Conservation (phyloP, 2,113 vertebrate species). For the Theristicus caerulescens region DNA sequence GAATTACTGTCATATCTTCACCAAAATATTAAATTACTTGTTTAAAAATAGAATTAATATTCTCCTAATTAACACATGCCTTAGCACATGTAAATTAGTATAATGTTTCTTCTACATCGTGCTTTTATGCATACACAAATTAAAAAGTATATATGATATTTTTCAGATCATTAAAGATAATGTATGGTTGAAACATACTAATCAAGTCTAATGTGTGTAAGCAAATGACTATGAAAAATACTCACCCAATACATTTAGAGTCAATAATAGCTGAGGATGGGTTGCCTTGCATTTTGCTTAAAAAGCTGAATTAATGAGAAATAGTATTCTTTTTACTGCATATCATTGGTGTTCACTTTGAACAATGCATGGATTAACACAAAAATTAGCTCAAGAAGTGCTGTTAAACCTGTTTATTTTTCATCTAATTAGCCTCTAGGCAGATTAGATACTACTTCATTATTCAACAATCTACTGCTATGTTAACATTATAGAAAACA, state of each 20-base stretch:
- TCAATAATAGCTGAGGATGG: not conserved
- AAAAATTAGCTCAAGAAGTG: not conserved
- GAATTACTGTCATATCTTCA: slow-evolving; percentile 36
- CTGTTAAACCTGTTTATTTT: not conserved
- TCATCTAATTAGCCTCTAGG: not conserved
- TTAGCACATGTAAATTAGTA: slow-evolving; percentile 34
- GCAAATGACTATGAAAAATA: slow-evolving; percentile 27
- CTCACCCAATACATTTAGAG: not conserved
- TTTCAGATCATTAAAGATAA: slow-evolving; percentile 36
- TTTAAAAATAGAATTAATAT: slow-evolving; percentile 55
- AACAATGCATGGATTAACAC: not conserved
- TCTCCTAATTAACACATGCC: slow-evolving; percentile 41
- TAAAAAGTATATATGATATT: not conserved
- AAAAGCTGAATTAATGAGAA: not conserved
- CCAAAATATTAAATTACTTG: slow-evolving; percentile 26
- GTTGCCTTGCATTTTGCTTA: not conserved
- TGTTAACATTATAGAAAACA: not conserved
- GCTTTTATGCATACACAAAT: slow-evolving; percentile 29
- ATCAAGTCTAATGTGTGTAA: not conserved
- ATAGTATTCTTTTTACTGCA: not conserved
- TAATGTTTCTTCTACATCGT: not conserved
- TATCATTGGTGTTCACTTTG: not conserved
- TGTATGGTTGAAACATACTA: slow-evolving; percentile 24
- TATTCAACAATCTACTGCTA: not conserved
- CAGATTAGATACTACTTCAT: not conserved